Evolutionary conservation across 2,888 invertebrate genomes (phyloP), one percentile per base, ranked within the genome.

Genomic region (Dichetophora obliterata): DNA sequence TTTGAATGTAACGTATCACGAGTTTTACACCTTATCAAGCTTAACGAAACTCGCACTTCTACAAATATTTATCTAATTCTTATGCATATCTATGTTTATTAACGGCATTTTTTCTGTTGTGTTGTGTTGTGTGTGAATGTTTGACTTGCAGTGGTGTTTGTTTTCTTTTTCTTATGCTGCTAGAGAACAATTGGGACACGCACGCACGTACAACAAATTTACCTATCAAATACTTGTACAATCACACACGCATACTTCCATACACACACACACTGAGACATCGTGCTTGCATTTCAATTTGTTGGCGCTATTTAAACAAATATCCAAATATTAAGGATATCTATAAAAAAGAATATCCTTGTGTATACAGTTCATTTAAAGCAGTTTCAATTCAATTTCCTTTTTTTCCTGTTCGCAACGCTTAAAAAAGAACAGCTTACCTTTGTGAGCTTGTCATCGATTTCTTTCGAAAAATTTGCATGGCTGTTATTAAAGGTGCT

Each of bases 21-120:
- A 59, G 37, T 66, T 66, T 66, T 22, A 43, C 43, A 66, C 66
- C 37, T 66, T 66, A 66, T 66, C 66, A 66, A 63, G 63, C 31
- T 43, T 43, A 11, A 43, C 43, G 14, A 11, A 59, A 59, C 22
- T 22, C 27, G 19, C 19, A 19, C 54, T 22, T 19, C 54, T 22
- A 19, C 54, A 19, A 43, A 59, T 59, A 27, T 59, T 24, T 59
- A 27, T 27, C 24, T 22, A 59, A 59, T 59, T 59, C 27, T 27
- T 59, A 59, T 59, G 24, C 59, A 59, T 59, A 59, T 59, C 27
- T 22, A 22, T 27, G 27, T 59, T 59, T 59, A 27, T 59, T 59
- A 59, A 27, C 27, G 27, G 27, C 27, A 59, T 59, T 59, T 59
- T 27, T 24, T 27, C 27, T 9, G 59, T 59, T 27, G 54, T 22